Evolutionary conservation across 2,797 vertebrate genomes (phyloP).

Genomic region (Schizopygopsis pylzovi): DNA sequence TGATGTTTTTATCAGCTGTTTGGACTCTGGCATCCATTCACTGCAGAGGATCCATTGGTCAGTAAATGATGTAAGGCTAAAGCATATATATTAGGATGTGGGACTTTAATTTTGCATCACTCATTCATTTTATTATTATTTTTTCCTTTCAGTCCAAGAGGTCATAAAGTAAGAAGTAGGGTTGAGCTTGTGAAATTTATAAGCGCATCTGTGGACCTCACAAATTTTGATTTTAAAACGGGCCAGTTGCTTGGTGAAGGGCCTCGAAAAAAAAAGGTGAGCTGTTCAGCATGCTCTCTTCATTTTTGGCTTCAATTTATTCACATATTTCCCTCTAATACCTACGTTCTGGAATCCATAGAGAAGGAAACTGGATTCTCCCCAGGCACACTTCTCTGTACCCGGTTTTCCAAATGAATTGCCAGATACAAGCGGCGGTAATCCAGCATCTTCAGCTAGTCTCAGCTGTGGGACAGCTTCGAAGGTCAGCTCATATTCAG

Average conservation of each 20-base stretch:
- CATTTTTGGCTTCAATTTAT: background rate
- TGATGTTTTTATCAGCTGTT: background rate
- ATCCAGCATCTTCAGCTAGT: slow-evolving; percentile 30
- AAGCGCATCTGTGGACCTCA: slow-evolving; percentile 76
- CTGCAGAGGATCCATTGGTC: background rate
- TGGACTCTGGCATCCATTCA: background rate
- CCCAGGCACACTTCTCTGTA: slow-evolving; percentile 66
- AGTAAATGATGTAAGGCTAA: background rate
- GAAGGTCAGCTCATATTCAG: background rate
- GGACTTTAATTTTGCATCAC: background rate
- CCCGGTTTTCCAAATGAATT: slow-evolving; percentile 72
- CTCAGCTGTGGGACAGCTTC: slow-evolving; percentile 18
- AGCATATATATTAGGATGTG: background rate
- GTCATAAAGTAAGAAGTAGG: slow-evolving; percentile 85
- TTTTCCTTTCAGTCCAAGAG: slow-evolving; percentile 76
- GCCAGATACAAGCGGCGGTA: slow-evolving; percentile 57
- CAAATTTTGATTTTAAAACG: slow-evolving; percentile 85
- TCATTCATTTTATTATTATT: background rate
- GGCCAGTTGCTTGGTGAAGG: slow-evolving; percentile 70
- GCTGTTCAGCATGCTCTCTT: background rate
- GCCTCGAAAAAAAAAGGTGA: slow-evolving; percentile 66
- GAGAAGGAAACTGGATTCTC: slow-evolving; percentile 67
- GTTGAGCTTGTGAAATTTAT: slow-evolving; percentile 82
- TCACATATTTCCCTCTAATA: background rate
- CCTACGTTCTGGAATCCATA: slow-evolving; percentile 40